Evolutionary conservation across 2,888 invertebrate species (phyloP).

Genomic region (Apodemia duryi): DNA sequence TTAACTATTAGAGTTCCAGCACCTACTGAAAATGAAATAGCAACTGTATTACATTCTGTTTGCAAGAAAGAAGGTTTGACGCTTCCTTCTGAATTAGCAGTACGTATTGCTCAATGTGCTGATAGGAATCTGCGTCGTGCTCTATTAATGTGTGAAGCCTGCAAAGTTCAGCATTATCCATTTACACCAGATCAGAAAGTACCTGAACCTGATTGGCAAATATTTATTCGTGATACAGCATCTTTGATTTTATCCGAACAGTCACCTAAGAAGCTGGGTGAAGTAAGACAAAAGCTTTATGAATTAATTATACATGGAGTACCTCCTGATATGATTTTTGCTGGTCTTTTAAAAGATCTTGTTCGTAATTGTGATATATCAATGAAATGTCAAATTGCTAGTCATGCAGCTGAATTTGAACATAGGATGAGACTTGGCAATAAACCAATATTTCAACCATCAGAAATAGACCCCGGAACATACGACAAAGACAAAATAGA

Average conservation of each 20-base stretch:
- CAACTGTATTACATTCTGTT: slow-evolving; percentile 81
- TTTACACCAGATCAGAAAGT: slow-evolving; percentile 89
- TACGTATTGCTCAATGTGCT: slow-evolving; percentile 87
- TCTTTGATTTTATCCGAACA: slow-evolving; percentile 92
- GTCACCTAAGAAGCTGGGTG: slow-evolving; percentile 88
- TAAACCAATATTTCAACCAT: slow-evolving; percentile 71
- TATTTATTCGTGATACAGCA: slow-evolving; percentile 92
- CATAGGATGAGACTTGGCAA: slow-evolving; percentile 95
- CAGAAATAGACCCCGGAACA: slow-evolving; percentile 3
- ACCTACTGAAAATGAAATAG: slow-evolving; percentile 88
- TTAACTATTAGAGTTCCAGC: slow-evolving; percentile 95
- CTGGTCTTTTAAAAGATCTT: slow-evolving; percentile 89
- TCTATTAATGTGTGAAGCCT: slow-evolving; percentile 95
- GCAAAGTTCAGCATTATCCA: slow-evolving; percentile 94
- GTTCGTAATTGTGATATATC: slow-evolving; percentile 94
- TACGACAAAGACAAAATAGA: background rate
- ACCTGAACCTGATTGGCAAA: slow-evolving; percentile 95
- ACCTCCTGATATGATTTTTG: slow-evolving; percentile 94
- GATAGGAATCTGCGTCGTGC: slow-evolving; percentile 95
- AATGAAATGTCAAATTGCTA: slow-evolving; percentile 91
- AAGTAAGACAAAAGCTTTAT: slow-evolving; percentile 93
- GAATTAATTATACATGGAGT: slow-evolving; percentile 96
- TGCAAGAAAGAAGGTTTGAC: slow-evolving; percentile 90
- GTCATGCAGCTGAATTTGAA: slow-evolving; percentile 93
- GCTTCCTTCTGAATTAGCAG: slow-evolving; percentile 87